Evolutionary conservation across 2,888 invertebrate species (phyloP).

Genomic region (Zygogramma bicolorata): DNA sequence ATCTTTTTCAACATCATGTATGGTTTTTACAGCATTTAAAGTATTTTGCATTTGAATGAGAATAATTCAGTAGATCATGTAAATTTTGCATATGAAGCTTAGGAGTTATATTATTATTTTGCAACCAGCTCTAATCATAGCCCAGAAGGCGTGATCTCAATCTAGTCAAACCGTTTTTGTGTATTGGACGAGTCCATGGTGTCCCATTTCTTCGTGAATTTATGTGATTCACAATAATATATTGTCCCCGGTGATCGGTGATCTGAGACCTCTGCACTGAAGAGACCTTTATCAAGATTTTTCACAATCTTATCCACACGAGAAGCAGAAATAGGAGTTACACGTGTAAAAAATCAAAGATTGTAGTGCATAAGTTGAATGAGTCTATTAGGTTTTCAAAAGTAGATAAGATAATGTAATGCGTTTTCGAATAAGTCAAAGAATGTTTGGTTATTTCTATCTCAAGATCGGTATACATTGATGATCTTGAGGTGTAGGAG

Average conservation of each 20-base stretch:
- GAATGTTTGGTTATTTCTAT: background rate
- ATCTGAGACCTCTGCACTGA: slow-evolving; percentile 2
- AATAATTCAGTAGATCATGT: background rate
- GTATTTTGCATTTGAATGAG: background rate
- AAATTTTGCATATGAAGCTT: background rate
- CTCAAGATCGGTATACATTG: background rate
- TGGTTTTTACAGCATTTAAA: background rate
- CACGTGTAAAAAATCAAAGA: background rate
- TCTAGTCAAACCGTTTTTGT: too few relatives aligned
- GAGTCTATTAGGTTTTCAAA: background rate
- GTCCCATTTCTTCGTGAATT: background rate
- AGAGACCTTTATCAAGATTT: background rate
- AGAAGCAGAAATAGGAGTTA: background rate
- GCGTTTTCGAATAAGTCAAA: too few relatives aligned
- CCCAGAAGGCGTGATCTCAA: too few relatives aligned
- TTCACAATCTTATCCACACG: background rate
- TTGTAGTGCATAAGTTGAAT: background rate
- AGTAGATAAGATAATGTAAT: background rate
- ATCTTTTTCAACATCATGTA: slow-evolving; percentile 9
- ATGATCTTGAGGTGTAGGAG: background rate
- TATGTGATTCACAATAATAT: background rate
- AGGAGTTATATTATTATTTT: background rate
- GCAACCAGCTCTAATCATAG: background rate
- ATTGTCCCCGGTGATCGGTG: background rate
- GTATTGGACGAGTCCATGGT: too few relatives aligned